phyloP scores from a whole-genome alignment of 1,140 invertebrate species.

The Littorina saxatilis region DNA sequence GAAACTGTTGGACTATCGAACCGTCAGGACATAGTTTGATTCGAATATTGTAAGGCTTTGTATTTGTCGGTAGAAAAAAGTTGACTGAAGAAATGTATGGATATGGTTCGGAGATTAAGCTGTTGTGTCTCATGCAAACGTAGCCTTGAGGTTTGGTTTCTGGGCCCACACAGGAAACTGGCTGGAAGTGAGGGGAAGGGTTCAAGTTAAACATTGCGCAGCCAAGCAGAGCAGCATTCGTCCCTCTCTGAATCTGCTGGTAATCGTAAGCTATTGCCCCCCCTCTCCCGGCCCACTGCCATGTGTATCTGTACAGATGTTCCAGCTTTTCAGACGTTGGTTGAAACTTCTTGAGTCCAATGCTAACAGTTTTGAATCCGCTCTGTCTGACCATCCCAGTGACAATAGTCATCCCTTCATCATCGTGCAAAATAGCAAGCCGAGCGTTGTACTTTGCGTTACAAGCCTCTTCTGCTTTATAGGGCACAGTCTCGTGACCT shows the following conservation, averaged over 20 bases:
- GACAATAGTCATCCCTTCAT: background rate
- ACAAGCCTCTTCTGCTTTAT: background rate
- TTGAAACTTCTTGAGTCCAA: background rate
- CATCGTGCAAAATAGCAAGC: background rate
- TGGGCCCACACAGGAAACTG: background rate
- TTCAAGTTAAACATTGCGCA: background rate
- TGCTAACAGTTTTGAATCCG: background rate
- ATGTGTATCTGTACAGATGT: slow-evolving; percentile 15
- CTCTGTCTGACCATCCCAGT: background rate
- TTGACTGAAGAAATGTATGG: too few species aligned
- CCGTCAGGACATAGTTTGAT: background rate
- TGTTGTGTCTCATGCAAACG: slow-evolving; percentile 8
- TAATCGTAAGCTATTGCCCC: background rate
- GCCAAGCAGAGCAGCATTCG: background rate
- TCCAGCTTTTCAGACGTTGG: background rate
- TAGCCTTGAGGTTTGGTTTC: background rate
- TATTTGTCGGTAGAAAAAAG: background rate
- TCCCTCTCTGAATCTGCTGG: background rate
- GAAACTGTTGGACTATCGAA: slow-evolving; percentile 5
- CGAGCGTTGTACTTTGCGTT: background rate
- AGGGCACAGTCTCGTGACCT: background rate
- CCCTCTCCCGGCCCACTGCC: slow-evolving; percentile 21
- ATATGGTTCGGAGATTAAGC: too few species aligned
- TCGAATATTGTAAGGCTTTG: background rate
- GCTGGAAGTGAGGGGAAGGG: background rate